phyloP scores from a whole-genome alignment of 2,888 invertebrate species.

The Melangyna quadrimaculata region DNA sequence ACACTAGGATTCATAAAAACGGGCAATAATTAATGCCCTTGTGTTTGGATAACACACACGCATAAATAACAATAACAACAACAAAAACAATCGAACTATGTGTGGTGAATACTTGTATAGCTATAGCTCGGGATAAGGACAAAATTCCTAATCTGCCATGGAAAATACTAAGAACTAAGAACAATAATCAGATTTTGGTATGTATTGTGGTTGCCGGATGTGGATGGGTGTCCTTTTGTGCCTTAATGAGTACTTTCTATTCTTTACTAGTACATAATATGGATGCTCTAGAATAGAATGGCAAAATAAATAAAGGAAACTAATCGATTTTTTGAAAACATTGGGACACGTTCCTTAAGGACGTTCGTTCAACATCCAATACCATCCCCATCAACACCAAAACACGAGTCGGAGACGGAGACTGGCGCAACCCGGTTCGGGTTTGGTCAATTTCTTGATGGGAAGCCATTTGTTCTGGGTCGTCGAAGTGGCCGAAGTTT shows the following conservation, averaged over 20 bases:
- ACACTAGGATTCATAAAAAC: slow-evolving; percentile 28
- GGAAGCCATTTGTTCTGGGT: slow-evolving; percentile 12
- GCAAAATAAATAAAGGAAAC: slow-evolving; percentile 11
- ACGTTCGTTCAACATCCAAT: neutral
- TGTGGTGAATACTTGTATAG: neutral
- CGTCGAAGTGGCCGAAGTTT: slow-evolving; percentile 44
- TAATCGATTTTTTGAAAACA: slow-evolving; percentile 42
- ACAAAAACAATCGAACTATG: slow-evolving; percentile 3
- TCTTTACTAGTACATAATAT: neutral
- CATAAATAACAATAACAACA: slow-evolving; percentile 40
- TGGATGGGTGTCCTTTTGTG: slow-evolving; percentile 31
- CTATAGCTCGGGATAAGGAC: slow-evolving; percentile 14
- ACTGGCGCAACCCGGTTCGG: neutral
- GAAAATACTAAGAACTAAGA: slow-evolving; percentile 48
- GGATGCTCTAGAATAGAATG: neutral
- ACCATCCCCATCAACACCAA: neutral
- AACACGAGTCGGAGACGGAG: neutral
- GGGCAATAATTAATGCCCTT: slow-evolving; percentile 61
- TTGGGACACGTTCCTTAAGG: slow-evolving; percentile 39
- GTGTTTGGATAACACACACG: slow-evolving; percentile 54
- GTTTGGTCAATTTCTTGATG: slow-evolving; percentile 5
- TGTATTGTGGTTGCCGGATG: slow-evolving; percentile 10
- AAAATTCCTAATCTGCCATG: slow-evolving; percentile 67
- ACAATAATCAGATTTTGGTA: slow-evolving; percentile 69
- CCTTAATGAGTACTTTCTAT: slow-evolving; percentile 33